Evolutionary conservation across 1,140 invertebrate species (phyloP).

Genomic region (Sitobion miscanthi): DNA sequence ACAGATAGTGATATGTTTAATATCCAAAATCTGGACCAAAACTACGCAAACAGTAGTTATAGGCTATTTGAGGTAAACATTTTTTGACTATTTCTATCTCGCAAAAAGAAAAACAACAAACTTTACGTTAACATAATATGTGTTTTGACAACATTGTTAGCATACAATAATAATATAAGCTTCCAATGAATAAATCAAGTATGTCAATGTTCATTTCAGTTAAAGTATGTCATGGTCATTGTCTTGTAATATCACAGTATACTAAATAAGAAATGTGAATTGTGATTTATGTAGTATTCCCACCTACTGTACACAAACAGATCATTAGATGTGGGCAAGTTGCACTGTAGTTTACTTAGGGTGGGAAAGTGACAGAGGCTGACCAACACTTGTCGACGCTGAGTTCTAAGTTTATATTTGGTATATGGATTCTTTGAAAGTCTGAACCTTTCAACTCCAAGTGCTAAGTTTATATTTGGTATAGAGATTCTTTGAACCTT

Average conservation of each 20-base stretch:
- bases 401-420: neutral
- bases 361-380: neutral
- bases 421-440: too few relatives aligned
- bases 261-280: neutral
- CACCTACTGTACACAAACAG: neutral
- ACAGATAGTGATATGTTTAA: neutral
- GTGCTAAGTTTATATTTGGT: neutral
- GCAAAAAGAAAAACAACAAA: neutral
- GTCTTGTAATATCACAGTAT: neutral
- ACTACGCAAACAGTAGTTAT: neutral
- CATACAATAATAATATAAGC: neutral
- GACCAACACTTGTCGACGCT: neutral
- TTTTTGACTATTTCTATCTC: slow-evolving; percentile 31
- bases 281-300: neutral
- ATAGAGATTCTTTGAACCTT: neutral
- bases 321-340: neutral
- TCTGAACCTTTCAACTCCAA: neutral
- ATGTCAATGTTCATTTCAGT: neutral
- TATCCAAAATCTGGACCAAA: slow-evolving; percentile 20
- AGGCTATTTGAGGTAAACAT: slow-evolving; percentile 26
- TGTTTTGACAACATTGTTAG: neutral
- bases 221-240: neutral
- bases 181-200: neutral
- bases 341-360: neutral
- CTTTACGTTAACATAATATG: neutral